These are phyloP conservation scores for Podilymbus podiceps DNA, from an alignment of 2,113 vertebrate species.

Conservation along the genomic window DNA sequence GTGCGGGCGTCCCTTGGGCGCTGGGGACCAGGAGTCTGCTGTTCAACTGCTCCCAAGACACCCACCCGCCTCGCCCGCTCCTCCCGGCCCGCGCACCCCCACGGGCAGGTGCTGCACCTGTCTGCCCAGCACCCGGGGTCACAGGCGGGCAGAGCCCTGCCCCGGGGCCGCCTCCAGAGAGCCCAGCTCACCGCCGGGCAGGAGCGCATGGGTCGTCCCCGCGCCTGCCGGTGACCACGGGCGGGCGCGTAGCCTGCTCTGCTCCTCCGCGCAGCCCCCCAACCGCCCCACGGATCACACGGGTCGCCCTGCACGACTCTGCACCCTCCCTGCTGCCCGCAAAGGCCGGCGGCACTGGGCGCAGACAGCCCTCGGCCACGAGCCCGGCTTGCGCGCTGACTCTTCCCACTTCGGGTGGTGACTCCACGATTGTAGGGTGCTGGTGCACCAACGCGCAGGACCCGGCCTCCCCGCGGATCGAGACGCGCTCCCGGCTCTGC, in stretches of 20 bases:
- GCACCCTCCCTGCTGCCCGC: neutral
- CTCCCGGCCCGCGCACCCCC: accelerated
- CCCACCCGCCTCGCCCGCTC: accelerated
- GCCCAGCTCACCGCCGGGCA: neutral
- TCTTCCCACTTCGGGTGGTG: neutral
- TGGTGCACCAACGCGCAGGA: accelerated
- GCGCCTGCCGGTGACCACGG: neutral
- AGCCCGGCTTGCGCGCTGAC: accelerated
- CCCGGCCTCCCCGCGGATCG: accelerated
- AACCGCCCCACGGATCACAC: neutral
- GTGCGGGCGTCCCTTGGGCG: accelerated
- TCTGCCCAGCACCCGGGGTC: neutral
- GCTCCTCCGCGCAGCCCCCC: neutral
- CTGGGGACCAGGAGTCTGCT: neutral
- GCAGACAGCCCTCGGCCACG: accelerated
- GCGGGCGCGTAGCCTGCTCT: neutral
- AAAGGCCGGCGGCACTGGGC: neutral
- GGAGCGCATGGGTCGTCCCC: neutral
- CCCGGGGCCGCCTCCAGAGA: neutral
- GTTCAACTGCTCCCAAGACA: neutral
- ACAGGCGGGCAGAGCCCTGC: neutral
- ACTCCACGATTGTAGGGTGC: accelerated
- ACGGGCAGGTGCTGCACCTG: too few species aligned
- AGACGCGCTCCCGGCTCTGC: accelerated
- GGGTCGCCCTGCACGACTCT: accelerated